phyloP scores from a whole-genome alignment of 2,797 vertebrate species.

The Sebastes hopkinsi region DNA sequence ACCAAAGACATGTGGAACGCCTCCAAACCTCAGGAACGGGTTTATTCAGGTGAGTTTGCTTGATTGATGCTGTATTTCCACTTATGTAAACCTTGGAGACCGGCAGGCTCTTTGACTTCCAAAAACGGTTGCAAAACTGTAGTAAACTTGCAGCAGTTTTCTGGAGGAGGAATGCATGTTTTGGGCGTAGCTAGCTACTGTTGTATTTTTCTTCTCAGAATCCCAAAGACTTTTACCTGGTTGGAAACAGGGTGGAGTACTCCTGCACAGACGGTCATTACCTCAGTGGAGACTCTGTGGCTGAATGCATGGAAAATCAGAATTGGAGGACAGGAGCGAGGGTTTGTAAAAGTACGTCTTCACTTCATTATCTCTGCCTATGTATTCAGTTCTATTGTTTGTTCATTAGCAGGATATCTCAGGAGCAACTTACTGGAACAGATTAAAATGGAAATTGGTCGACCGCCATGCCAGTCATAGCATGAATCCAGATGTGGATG shows the following conservation, averaged over 20 bases:
- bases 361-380: neutral
- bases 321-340: conserved; percentile 79
- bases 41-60: conserved; percentile 85
- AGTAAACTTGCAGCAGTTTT: neutral
- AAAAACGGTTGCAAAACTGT: neutral
- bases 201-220: conserved; percentile 70
- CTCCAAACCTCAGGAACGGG: conserved; percentile 88
- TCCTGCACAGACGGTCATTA: conserved; percentile 84
- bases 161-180: neutral
- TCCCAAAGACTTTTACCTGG: conserved; percentile 78
- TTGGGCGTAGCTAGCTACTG: neutral
- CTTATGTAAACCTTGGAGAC: neutral
- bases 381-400: neutral
- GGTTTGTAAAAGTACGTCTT: conserved; percentile 79
- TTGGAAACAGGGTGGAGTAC: conserved; percentile 87
- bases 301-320: conserved; percentile 83
- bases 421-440: neutral
- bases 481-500: neutral
- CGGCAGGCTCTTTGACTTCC: neutral
- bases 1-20: conserved; percentile 83
- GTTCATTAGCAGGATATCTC: neutral
- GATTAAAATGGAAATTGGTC: neutral
- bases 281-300: conserved; percentile 81
- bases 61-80: neutral
- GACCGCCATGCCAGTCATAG: neutral